Evolutionary conservation across 37 sponge, comb jelly and placozoan species (phyloP).

Genomic region (Spongilla lacustris): DNA sequence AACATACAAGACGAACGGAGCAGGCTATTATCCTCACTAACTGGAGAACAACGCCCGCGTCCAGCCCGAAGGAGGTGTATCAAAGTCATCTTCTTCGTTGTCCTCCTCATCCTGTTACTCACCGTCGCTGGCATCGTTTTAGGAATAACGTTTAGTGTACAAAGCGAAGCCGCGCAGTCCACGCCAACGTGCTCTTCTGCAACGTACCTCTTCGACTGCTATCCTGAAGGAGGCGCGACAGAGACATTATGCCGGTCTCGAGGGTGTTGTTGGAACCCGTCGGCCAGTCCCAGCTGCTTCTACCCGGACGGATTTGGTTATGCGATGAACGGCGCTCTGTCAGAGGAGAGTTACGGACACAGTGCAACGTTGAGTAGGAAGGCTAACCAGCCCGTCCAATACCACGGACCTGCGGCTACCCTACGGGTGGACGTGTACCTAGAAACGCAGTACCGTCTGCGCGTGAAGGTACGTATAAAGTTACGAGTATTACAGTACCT

Average conservation of each 20-base stretch:
- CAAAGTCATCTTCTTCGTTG: too few relatives aligned
- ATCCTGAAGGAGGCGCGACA: slow-evolving; percentile 1
- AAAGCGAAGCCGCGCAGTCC: too few relatives aligned
- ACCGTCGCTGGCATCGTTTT: too few relatives aligned
- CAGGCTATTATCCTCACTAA: too few relatives aligned
- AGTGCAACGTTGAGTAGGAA: slow-evolving; percentile 8
- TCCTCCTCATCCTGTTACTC: too few relatives aligned
- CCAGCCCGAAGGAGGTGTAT: too few relatives aligned
- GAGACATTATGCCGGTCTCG: neutral
- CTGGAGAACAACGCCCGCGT: too few relatives aligned
- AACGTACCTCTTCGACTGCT: slow-evolving; percentile 18
- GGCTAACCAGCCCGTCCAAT: neutral
- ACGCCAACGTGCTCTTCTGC: too few relatives aligned
- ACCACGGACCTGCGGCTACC: slow-evolving; percentile 3
- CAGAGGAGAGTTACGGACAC: neutral
- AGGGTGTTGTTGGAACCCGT: slow-evolving; percentile 58
- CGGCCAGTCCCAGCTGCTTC: slow-evolving; percentile 25
- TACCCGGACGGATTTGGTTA: slow-evolving; percentile 44
- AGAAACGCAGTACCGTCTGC: slow-evolving; percentile 44
- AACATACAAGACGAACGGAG: too few relatives aligned
- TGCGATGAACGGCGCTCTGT: neutral
- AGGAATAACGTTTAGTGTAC: too few relatives aligned
- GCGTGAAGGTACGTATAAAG: slow-evolving; percentile 35
- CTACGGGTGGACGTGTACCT: slow-evolving; percentile 32
- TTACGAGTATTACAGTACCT: too few relatives aligned